Evolutionary conservation across 2,113 vertebrate species (phyloP).

Genomic region (Catagonus wagneri): DNA sequence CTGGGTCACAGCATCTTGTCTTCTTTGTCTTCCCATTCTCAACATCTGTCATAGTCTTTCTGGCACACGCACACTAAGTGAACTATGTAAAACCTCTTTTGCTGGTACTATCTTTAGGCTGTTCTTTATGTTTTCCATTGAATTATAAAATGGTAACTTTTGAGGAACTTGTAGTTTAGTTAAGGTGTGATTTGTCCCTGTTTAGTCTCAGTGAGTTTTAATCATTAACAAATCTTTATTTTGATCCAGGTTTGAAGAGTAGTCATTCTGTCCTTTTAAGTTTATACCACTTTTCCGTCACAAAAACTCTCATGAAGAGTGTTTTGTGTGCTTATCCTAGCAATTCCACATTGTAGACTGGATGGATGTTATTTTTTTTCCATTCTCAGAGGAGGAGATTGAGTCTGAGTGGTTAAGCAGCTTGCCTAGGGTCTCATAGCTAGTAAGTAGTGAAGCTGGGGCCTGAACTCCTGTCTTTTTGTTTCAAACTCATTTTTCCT

Average conservation of each 20-base stretch:
- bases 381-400: neutral
- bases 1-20: neutral
- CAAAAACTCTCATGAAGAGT: neutral
- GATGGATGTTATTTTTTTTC: neutral
- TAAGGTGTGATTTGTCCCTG: neutral
- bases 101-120: neutral
- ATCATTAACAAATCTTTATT: neutral
- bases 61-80: neutral
- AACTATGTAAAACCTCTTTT: neutral
- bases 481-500: conserved; percentile 4
- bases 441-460: neutral
- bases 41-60: neutral
- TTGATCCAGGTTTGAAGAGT: conserved; percentile 19
- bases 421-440: neutral
- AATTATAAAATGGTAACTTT: neutral
- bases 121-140: neutral
- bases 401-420: neutral
- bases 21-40: neutral
- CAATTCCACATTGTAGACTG: neutral
- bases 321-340: neutral
- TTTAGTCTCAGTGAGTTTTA: conserved; percentile 30
- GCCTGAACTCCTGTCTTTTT: neutral
- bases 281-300: neutral
- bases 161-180: neutral
- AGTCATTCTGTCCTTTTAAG: neutral